phyloP scores from a whole-genome alignment of 2,888 invertebrate genomes.

The Chloromyia formosa region DNA sequence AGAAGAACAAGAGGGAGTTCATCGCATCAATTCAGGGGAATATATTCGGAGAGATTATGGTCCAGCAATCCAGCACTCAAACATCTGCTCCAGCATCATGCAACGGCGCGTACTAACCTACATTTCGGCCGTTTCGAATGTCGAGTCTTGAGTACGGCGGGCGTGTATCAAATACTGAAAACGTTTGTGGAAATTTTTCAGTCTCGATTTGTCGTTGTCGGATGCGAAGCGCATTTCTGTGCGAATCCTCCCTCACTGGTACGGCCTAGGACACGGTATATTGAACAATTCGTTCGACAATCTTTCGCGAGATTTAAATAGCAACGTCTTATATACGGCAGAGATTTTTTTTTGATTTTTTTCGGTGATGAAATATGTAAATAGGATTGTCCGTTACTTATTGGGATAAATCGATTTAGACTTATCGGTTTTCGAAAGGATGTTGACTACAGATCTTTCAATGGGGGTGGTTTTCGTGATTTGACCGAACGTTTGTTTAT shows the following conservation, averaged over 20 bases:
- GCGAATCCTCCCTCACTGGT: conserved; percentile 14
- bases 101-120: conserved; percentile 38
- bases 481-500: too few species aligned
- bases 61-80: conserved; percentile 9
- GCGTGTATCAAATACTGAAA: conserved; percentile 40
- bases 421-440: too few species aligned
- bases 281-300: too few species aligned
- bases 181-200: conserved; percentile 16
- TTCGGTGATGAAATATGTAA: background rate
- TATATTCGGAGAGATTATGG: background rate
- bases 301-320: background rate
- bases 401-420: background rate
- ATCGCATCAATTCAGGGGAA: conserved; percentile 14
- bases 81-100: conserved; percentile 26
- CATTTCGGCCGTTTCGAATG: conserved; percentile 6
- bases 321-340: background rate
- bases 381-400: background rate
- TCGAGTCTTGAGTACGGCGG: conserved; percentile 13
- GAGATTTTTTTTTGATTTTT: background rate
- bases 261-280: background rate
- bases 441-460: too few species aligned
- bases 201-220: conserved; percentile 33
- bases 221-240: conserved; percentile 21
- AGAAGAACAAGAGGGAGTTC: conserved; percentile 6
- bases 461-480: too few species aligned